A percentile compares a stretch with the other conserved stretches of the same genome.
These are phyloP conservation scores for Potamarius usumacintae DNA, from an alignment of 2,113 vertebrate genomes.

Conservation along the genomic window DNA sequence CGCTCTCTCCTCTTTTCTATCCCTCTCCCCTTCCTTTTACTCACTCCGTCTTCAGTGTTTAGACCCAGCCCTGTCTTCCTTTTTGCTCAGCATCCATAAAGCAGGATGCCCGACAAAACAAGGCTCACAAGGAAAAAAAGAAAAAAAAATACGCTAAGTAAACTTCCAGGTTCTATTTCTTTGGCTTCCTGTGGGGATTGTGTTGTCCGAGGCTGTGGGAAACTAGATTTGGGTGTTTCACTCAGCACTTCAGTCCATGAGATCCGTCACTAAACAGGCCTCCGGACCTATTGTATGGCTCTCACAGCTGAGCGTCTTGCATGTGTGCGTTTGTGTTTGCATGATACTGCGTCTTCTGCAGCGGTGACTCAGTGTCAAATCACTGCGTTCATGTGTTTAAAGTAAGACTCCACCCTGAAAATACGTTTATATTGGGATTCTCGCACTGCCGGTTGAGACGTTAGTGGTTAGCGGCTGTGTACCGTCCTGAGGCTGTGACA, in stretches of 20 bases:
- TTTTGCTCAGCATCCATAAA: slow-evolving; percentile 42
- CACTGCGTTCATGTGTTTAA: background rate
- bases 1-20: slow-evolving; percentile 35
- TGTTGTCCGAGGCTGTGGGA: slow-evolving; percentile 55
- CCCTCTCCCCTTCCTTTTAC: slow-evolving; percentile 49
- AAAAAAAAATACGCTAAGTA: slow-evolving; percentile 63
- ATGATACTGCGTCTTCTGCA: background rate
- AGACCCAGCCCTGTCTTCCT: slow-evolving; percentile 55
- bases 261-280: slow-evolving; percentile 11
- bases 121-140: slow-evolving; percentile 42
- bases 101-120: slow-evolving; percentile 49
- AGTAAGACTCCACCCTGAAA: background rate
- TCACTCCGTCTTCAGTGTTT: slow-evolving; percentile 48
- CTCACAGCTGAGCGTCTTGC: slow-evolving; percentile 2
- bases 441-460: too few species aligned
- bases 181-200: slow-evolving; percentile 66
- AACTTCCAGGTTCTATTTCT: slow-evolving; percentile 77
- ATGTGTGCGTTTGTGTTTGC: background rate
- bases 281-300: slow-evolving; percentile 42
- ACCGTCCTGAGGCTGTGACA: background rate
- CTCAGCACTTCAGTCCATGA: slow-evolving; percentile 30
- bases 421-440: background rate
- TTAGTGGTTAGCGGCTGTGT: background rate
- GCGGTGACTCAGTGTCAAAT: background rate
- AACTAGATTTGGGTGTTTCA: slow-evolving; percentile 51